Evolutionary conservation across 2,797 vertebrate species (phyloP).

Genomic region (Numenius phaeopus): DNA sequence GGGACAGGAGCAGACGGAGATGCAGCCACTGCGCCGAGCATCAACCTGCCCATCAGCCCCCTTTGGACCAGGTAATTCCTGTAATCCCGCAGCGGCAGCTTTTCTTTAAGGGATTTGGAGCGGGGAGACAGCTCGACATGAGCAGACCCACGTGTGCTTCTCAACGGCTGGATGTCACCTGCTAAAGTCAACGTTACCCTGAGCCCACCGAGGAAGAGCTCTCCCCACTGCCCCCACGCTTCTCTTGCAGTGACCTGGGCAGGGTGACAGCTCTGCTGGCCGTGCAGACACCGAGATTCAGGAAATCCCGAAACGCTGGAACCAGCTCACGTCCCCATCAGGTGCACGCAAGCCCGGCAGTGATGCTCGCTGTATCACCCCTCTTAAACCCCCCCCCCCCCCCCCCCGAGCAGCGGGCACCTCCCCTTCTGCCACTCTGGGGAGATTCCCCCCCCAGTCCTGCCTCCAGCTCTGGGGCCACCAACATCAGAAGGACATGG

Average conservation of each 20-base stretch:
- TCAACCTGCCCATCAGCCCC: fast-evolving
- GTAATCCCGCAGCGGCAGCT: background rate
- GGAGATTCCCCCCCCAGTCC: background rate
- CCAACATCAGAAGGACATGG: background rate
- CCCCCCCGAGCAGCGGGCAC: fast-evolving
- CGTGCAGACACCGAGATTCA: fast-evolving
- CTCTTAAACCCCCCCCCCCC: too few species aligned
- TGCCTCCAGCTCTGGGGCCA: background rate
- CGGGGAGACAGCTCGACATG: fast-evolving
- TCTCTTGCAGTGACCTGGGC: background rate
- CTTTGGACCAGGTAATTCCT: fast-evolving
- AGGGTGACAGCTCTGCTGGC: background rate
- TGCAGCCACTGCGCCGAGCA: fast-evolving
- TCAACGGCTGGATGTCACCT: background rate
- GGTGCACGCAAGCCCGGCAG: fast-evolving
- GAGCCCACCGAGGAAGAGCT: background rate
- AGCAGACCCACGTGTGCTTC: background rate
- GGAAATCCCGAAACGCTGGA: background rate
- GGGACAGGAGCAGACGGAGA: background rate
- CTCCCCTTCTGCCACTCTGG: background rate
- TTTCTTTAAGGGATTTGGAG: background rate
- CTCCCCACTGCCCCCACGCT: fast-evolving
- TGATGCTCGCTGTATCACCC: fast-evolving
- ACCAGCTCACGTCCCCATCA: fast-evolving
- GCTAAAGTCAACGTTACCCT: background rate